Base-by-base conservation (phyloP, 92 coral and sea anemone genomes). In the Umimayanthus kanabou region DNA sequence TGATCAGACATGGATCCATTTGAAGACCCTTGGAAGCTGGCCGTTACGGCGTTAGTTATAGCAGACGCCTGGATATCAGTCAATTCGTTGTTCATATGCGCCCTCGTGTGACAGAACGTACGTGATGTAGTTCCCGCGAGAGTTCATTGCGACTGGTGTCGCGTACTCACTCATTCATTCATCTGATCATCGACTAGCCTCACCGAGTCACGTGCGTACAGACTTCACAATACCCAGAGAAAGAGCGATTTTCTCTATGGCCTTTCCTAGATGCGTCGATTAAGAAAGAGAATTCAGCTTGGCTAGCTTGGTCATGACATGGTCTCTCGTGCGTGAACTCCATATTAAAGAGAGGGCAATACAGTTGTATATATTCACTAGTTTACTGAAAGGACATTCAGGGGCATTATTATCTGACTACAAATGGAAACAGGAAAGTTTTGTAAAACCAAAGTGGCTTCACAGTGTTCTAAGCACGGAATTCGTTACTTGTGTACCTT, bases 121-220 rank as follows among this genome's bases (percentile, higher is more conserved):
- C 14, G n/a, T 3, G 79, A 18, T 43, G 5, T 39, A 7, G 0
- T 40, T 76, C 57, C 30, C 80, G 80, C 57, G 33, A 20, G 29
- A 18, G 40, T 6, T 74, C 50, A 74, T 39, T 74, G 47, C 30
- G 80, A 40, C 58, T 20, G 30, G 57, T 76, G 58, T 45, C 80
- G 73, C 73, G n/a, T 80, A 80, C 85, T 80, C 84, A 80, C 72
- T 80, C 85, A 80, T 80, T 80, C 85, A 80, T 55, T 80, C n/a
- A 80, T 16, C 47, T 22, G 10, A 57, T 22, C 40, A 14, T 47
- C 25, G 69, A 28, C 23, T 80, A 29, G 84, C 42, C 26, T 20
- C 79, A 40, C 55, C 30, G 49, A 11, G 73, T 78, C 82, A 78
- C 82, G 82, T 78, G 82, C 25, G 28, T 15, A 20, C 11, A 80